A percentile compares a stretch with the other conserved stretches of the same genome.
Evolutionary conservation across 92 coral and sea anemone genomes (phyloP).

Genomic region (Phymanthus crucifer): DNA sequence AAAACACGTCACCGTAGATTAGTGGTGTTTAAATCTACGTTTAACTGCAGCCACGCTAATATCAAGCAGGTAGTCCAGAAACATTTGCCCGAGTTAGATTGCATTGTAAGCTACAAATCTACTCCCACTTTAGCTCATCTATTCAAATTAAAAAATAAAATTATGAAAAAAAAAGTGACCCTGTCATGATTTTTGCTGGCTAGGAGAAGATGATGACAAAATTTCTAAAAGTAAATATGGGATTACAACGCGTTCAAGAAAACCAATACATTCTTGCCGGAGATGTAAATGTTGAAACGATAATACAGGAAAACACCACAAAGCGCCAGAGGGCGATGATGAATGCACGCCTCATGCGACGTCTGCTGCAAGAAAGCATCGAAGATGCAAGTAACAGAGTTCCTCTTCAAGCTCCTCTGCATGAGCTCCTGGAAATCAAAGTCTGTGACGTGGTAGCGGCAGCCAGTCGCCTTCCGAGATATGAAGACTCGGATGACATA

Average conservation of each 20-base stretch:
- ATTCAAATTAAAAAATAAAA: no score
- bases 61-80: no score
- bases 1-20: no score
- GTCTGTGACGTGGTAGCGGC: neutral
- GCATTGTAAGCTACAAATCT: no score
- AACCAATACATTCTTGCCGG: neutral
- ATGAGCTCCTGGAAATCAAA: conserved; percentile 8
- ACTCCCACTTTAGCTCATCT: no score
- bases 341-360: conserved; percentile 25
- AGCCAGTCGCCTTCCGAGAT: conserved; percentile 10
- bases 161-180: no score
- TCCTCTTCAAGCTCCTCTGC: conserved; percentile 16
- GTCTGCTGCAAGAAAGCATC: conserved; percentile 17
- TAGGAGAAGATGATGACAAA: neutral
- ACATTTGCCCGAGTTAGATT: no score
- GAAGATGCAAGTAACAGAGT: conserved; percentile 28
- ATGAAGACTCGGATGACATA: neutral
- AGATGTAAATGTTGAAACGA: neutral
- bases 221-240: neutral
- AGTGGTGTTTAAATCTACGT: no score
- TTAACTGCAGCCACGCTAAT: no score
- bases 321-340: conserved; percentile 3
- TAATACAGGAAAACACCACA: neutral
- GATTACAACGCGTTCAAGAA: conserved; percentile 1
- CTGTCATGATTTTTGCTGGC: neutral